Percentiles rank a stretch among this genome's conserved stretches.
phyloP scores from a whole-genome alignment of 1,140 invertebrate species.

The Mylabris phalerata region DNA sequence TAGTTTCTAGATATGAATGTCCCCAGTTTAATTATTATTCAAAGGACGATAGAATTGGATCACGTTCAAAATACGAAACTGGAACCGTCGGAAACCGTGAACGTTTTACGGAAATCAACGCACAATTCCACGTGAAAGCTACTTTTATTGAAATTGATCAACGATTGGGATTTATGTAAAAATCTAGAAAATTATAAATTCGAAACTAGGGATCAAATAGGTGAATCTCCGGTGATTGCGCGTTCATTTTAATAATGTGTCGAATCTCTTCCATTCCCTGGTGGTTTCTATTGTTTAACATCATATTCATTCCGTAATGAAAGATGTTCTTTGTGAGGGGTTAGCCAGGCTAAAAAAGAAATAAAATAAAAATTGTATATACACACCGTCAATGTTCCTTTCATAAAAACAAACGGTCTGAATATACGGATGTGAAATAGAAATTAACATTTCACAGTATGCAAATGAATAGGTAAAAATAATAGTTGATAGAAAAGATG shows the following conservation, averaged over 20 bases:
- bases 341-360: conserved; percentile 6
- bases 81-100: too few relatives aligned
- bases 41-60: conserved; percentile 3
- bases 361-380: conserved; percentile 4
- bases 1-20: conserved; percentile 22
- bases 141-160: too few relatives aligned
- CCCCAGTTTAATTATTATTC: conserved; percentile 6
- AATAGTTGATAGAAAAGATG: conserved; percentile 12
- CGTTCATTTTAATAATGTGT: conserved; percentile 12
- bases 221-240: too few relatives aligned
- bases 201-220: too few relatives aligned
- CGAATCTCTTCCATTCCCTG: conserved; percentile 16
- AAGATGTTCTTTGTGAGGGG: conserved; percentile 20
- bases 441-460: conserved; percentile 31
- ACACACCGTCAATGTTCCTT: background rate
- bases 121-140: too few relatives aligned
- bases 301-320: conserved; percentile 24
- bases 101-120: too few relatives aligned
- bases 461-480: conserved; percentile 29
- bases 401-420: conserved; percentile 21
- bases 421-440: conserved; percentile 27
- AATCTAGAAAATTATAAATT: too few relatives aligned
- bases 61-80: background rate
- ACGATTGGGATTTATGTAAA: too few relatives aligned
- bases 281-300: conserved; percentile 23